These are phyloP conservation scores for Brachystomella parvula DNA, from an alignment of 1,140 invertebrate genomes.

Conservation along the genomic window DNA sequence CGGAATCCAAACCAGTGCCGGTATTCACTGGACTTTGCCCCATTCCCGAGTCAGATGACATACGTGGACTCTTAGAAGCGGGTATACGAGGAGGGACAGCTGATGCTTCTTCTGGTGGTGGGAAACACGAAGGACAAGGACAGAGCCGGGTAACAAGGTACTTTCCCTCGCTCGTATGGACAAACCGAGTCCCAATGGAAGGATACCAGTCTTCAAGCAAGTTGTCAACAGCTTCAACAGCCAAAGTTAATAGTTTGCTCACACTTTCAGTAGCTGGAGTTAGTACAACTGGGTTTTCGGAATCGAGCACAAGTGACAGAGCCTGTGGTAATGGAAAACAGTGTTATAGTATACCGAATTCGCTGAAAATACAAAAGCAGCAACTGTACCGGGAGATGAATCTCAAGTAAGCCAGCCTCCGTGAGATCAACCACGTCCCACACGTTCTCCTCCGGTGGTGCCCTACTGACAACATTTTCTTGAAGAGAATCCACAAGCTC, in stretches of 20 bases:
- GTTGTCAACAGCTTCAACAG: conserved; percentile 95
- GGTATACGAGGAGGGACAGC: background rate
- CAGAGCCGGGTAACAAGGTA: conserved; percentile 90
- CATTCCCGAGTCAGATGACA: conserved; percentile 37
- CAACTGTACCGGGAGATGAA: conserved; percentile 63
- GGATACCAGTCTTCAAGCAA: conserved; percentile 98
- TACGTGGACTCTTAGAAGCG: conserved; percentile 25
- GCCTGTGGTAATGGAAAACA: background rate
- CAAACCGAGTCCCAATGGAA: conserved; percentile 86
- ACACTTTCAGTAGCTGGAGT: conserved; percentile 67
- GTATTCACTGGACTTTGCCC: conserved; percentile 32
- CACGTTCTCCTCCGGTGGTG: conserved; percentile 53
- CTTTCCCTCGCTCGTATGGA: conserved; percentile 92
- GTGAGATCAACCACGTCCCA: conserved; percentile 78
- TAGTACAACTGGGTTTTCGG: conserved; percentile 42
- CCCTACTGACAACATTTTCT: conserved; percentile 11
- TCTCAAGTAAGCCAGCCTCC: conserved; percentile 76
- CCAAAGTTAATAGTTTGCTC: conserved; percentile 75
- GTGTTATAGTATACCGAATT: background rate
- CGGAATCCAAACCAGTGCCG: conserved; percentile 21
- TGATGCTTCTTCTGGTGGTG: conserved; percentile 11
- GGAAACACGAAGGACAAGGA: conserved; percentile 78
- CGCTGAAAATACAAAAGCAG: no score
- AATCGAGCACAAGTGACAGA: background rate
- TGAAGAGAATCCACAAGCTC: conserved; percentile 38